Evolutionary conservation across 2,797 vertebrate species (phyloP).

Genomic region (Stomatorhinus walkeri): DNA sequence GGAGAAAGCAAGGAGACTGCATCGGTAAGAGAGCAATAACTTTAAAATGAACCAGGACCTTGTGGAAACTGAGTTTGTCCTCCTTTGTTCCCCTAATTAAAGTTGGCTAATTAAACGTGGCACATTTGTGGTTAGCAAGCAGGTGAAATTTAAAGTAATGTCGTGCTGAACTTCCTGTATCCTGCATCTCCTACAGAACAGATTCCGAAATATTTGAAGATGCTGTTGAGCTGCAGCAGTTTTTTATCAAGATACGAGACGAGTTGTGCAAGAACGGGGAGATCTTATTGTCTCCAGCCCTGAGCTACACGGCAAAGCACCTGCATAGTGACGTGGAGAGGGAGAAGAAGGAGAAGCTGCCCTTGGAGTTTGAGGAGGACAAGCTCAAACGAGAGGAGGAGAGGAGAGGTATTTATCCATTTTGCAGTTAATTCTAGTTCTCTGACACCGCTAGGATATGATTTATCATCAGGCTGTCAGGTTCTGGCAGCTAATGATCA

Average conservation of each 20-base stretch:
- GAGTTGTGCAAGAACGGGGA: constrained; percentile 98
- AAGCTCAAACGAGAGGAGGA: constrained; percentile 84
- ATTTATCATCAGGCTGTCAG: neutral
- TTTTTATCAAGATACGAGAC: constrained; percentile 95
- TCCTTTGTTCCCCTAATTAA: neutral
- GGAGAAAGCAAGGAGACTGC: constrained; percentile 85
- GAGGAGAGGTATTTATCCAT: constrained; percentile 67
- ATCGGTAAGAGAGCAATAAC: constrained; percentile 63
- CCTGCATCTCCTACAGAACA: constrained; percentile 59
- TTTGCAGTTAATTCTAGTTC: neutral
- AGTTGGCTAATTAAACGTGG: neutral
- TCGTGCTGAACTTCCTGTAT: neutral
- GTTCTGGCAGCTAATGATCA: neutral
- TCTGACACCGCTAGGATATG: neutral
- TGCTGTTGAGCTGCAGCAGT: constrained; percentile 91
- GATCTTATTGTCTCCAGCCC: constrained; percentile 82
- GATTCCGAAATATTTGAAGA: constrained; percentile 98
- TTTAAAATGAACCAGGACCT: neutral
- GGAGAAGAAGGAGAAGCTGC: constrained; percentile 94
- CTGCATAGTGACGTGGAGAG: constrained; percentile 89
- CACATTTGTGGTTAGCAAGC: neutral
- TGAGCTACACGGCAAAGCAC: constrained; percentile 90
- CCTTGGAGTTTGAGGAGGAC: constrained; percentile 92
- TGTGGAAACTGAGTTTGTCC: neutral
- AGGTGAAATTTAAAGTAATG: neutral